Percentiles rank a stretch among this genome's conserved stretches.
Conservation (phyloP, 2,888 invertebrate genomes). For the Rapana venosa region DNA sequence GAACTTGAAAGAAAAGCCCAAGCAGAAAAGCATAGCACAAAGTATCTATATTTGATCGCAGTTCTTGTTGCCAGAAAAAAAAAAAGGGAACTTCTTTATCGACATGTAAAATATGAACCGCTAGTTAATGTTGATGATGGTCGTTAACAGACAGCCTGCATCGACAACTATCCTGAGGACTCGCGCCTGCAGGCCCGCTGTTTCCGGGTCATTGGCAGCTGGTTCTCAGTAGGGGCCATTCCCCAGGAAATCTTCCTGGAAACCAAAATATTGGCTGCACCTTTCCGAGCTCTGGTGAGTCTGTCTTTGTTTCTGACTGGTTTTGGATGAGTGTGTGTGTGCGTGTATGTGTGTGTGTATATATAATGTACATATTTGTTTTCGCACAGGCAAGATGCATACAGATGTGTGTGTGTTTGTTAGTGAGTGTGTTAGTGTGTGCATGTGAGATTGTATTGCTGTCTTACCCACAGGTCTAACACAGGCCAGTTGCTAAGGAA, state of each 20-base stretch:
- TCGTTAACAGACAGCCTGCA: slow-evolving; percentile 83
- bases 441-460: too few species aligned
- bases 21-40: too few species aligned
- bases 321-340: not conserved
- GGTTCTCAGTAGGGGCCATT: slow-evolving; percentile 91
- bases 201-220: slow-evolving; percentile 92
- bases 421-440: too few species aligned
- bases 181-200: slow-evolving; percentile 81
- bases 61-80: too few species aligned
- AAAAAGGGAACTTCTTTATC: too few species aligned
- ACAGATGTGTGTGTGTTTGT: too few species aligned
- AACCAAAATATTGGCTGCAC: slow-evolving; percentile 74
- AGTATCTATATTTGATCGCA: too few species aligned
- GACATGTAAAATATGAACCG: too few species aligned
- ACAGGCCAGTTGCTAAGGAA: too few species aligned
- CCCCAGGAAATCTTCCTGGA: slow-evolving; percentile 85
- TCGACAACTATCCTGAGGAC: slow-evolving; percentile 84
- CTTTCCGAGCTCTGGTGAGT: slow-evolving; percentile 77
- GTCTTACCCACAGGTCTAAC: too few species aligned
- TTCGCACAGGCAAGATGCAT: not conserved
- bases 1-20: too few species aligned
- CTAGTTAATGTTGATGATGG: not conserved
- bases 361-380: not conserved
- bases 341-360: not conserved
- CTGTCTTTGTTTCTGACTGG: not conserved